Evolutionary conservation across 2,888 invertebrate genomes (phyloP).

Genomic region (Pseudeuparius sepicola): DNA sequence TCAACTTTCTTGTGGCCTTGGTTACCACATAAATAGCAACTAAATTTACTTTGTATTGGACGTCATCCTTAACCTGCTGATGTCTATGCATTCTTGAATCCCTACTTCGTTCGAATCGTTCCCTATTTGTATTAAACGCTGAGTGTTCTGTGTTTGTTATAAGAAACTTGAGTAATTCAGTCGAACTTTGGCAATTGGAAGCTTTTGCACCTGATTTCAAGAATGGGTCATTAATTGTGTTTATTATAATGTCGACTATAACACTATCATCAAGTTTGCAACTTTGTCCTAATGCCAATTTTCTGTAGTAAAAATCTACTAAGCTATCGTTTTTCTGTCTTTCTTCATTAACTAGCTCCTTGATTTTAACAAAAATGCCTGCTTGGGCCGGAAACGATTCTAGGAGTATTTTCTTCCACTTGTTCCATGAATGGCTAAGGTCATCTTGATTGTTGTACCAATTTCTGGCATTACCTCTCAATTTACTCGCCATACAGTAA

Average conservation of each 20-base stretch:
- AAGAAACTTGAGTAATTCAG: background rate
- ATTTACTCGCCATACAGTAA: slow-evolving; percentile 10
- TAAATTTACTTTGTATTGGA: background rate
- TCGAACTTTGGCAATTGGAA: slow-evolving; percentile 1
- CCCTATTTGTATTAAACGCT: background rate
- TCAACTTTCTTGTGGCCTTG: slow-evolving; percentile 10
- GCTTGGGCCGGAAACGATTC: slow-evolving; percentile 8
- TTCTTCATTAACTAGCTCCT: slow-evolving; percentile 3
- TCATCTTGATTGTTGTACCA: slow-evolving; percentile 13
- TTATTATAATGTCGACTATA: slow-evolving; percentile 4
- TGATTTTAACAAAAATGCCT: slow-evolving; percentile 8
- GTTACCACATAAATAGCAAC: slow-evolving; percentile 7
- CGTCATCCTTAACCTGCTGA: background rate
- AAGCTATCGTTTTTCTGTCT: background rate
- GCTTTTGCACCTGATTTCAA: slow-evolving; percentile 4
- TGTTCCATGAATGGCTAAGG: slow-evolving; percentile 7
- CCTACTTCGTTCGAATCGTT: background rate
- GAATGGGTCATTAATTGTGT: slow-evolving; percentile 7
- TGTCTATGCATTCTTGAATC: background rate
- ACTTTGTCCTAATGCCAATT: slow-evolving; percentile 3
- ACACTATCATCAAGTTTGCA: background rate
- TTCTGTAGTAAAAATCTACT: slow-evolving; percentile 1
- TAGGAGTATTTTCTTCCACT: slow-evolving; percentile 5
- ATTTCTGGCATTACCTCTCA: slow-evolving; percentile 11
- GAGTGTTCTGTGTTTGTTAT: slow-evolving; percentile 4